Evolutionary conservation across 2,888 invertebrate genomes (phyloP).

Genomic region (Papilio gigon): DNA sequence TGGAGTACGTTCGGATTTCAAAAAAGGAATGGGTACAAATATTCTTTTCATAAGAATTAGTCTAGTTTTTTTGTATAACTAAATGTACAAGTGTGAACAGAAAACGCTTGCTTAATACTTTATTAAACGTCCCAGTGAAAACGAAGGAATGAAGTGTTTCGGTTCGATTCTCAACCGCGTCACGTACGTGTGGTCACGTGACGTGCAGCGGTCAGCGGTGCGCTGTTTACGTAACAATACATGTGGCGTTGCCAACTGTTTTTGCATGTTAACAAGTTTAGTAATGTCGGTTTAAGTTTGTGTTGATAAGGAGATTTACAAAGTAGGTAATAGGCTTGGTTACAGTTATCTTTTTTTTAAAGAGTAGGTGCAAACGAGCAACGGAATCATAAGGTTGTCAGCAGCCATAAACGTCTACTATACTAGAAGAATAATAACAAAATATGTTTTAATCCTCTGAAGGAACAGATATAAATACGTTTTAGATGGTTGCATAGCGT

Average conservation of each 20-base stretch:
- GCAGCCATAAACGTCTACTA: too few relatives aligned
- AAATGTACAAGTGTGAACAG: background rate
- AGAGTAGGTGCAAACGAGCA: too few relatives aligned
- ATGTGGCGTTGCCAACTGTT: slow-evolving; percentile 8
- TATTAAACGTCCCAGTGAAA: slow-evolving; percentile 64
- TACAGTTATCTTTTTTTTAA: too few relatives aligned
- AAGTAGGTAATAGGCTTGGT: background rate
- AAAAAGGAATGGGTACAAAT: too few relatives aligned
- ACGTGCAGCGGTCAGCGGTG: slow-evolving; percentile 32
- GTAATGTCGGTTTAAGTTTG: slow-evolving; percentile 3
- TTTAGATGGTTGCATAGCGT: too few relatives aligned
- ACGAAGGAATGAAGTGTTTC: slow-evolving; percentile 48
- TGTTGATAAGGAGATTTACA: background rate
- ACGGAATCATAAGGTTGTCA: too few relatives aligned
- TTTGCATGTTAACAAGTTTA: slow-evolving; percentile 12
- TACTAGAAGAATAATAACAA: too few relatives aligned
- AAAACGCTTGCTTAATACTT: slow-evolving; percentile 59
- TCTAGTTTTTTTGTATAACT: background rate
- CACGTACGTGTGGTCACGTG: slow-evolving; percentile 66
- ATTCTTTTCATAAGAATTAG: too few relatives aligned
- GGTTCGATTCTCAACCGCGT: slow-evolving; percentile 58
- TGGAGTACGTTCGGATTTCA: too few relatives aligned
- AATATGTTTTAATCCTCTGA: too few relatives aligned
- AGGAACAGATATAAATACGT: too few relatives aligned
- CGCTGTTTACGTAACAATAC: slow-evolving; percentile 20